Base-by-base conservation (phyloP, 2,113 vertebrate genomes). In the Stomatorhinus ivindoensis region DNA sequence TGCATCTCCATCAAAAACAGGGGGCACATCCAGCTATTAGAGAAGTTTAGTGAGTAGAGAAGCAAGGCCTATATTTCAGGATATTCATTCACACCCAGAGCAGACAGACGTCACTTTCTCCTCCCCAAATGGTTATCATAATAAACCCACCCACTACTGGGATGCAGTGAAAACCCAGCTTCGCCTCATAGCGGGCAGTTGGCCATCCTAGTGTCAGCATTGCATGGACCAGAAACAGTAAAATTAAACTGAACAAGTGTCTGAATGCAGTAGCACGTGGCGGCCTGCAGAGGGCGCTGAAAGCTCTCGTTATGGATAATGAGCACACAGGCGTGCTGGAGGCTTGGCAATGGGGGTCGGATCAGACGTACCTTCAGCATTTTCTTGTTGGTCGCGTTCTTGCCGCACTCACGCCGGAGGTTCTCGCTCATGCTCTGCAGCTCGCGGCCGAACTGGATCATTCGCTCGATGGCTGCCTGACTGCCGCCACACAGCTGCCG, bases 371-470 rank as follows among this genome's bases (percentile, higher is more conserved):
- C 98, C 97, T 99, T 98, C 3, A 99, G 93, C 98, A 99, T 99
- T 93, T 98, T 99, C 95, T 99, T 99, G 93, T 99, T 99, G 47
- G 97, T 94, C 0, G 98, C 97, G 95, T 98, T 99, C 95, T 99
- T 99, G 94, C 98, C 98, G 88, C 97, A 98, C 92, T 99, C 97
- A 85, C 98, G 96, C 92, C 98, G 97, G 48, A 99, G 96, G n/a
- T 98, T 98, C 92, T 99, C 98, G 0, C 98, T 99, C 98, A 99
- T 98, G 3, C 97, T 97, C 94, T 99, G 98, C 83, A 99, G 93
- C 93, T 99, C 98, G 92, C 98, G 96, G 90, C 98, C 98, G 89
- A 99, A 99, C 90, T 98, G 98, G 95, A 99, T 99, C 98, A 99
- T 99, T 86, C 98, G 97, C 94, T 99, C 98, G 19, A 99, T 97